Conservation (phyloP, 2,797 vertebrate species). For the Sibirionetta formosa region DNA sequence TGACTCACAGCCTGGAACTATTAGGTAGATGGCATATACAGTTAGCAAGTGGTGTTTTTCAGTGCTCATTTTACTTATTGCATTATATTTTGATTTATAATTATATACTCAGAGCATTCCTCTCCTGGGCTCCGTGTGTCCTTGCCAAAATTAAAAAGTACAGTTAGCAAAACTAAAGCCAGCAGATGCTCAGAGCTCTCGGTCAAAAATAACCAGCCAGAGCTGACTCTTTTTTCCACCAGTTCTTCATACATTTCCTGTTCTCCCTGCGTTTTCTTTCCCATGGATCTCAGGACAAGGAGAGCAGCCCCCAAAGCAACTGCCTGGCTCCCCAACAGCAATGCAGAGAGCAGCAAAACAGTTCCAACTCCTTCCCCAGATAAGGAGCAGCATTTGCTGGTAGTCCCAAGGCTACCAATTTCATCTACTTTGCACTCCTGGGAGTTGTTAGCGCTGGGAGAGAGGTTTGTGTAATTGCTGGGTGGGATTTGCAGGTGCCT, state of each 20-base stretch:
- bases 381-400: not conserved
- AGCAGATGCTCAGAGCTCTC: conserved; percentile 15
- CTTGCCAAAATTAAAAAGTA: conserved; percentile 63
- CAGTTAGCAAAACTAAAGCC: conserved; percentile 38
- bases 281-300: not conserved
- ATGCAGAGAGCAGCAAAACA: not conserved
- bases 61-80: conserved; percentile 59
- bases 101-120: conserved; percentile 51
- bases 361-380: not conserved
- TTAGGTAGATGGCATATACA: conserved; percentile 56
- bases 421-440: not conserved
- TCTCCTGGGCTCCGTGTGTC: conserved; percentile 30
- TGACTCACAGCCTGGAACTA: conserved; percentile 64
- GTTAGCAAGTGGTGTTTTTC: conserved; percentile 54
- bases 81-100: conserved; percentile 75
- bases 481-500: not conserved
- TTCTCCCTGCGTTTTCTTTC: not conserved
- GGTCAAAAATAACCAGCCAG: conserved; percentile 32
- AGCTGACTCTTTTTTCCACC: not conserved
- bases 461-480: not conserved
- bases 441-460: not conserved
- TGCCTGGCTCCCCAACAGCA: not conserved
- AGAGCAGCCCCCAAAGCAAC: not conserved
- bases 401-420: not conserved
- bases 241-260: not conserved